Conservation (phyloP, 2,888 invertebrate genomes). For the Athrips mouffetella region DNA sequence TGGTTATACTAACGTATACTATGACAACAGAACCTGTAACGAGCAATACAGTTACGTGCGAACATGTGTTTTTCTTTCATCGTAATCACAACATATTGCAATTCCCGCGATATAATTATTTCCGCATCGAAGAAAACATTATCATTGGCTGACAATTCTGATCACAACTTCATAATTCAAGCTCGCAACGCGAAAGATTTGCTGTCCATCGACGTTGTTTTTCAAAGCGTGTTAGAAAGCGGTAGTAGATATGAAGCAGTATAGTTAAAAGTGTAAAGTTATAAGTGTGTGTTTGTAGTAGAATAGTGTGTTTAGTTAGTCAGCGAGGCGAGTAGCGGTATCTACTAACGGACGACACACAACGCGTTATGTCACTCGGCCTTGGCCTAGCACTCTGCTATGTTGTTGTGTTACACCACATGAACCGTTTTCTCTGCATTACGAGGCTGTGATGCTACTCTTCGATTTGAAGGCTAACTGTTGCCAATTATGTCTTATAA, state of each 20-base stretch:
- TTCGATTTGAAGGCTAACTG: not conserved
- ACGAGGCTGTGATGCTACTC: not conserved
- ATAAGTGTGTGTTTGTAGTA: not conserved
- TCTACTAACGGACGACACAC: constrained; percentile 44
- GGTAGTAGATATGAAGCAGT: too few species aligned
- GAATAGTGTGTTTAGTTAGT: constrained; percentile 16
- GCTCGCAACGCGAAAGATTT: not conserved
- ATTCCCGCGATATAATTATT: constrained; percentile 18
- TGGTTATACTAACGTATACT: not conserved
- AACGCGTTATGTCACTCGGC: constrained; percentile 61
- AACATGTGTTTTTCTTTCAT: constrained; percentile 16
- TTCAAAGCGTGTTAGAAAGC: not conserved
- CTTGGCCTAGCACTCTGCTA: constrained; percentile 65
- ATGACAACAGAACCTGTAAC: constrained; percentile 4
- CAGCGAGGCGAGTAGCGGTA: constrained; percentile 18
- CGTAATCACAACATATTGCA: constrained; percentile 6
- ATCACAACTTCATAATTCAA: not conserved
- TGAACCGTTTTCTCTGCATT: constrained; percentile 33
- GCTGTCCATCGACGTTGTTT: not conserved
- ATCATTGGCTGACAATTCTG: constrained; percentile 12
- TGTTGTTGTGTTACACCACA: constrained; percentile 35
- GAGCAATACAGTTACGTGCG: constrained; percentile 13
- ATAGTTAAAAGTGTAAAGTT: not conserved
- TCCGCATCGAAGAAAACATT: constrained; percentile 23
- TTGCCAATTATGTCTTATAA: not conserved